These are phyloP conservation scores for Rhadina sibilatrix DNA, from an alignment of 2,113 vertebrate species.

Conservation along the genomic window DNA sequence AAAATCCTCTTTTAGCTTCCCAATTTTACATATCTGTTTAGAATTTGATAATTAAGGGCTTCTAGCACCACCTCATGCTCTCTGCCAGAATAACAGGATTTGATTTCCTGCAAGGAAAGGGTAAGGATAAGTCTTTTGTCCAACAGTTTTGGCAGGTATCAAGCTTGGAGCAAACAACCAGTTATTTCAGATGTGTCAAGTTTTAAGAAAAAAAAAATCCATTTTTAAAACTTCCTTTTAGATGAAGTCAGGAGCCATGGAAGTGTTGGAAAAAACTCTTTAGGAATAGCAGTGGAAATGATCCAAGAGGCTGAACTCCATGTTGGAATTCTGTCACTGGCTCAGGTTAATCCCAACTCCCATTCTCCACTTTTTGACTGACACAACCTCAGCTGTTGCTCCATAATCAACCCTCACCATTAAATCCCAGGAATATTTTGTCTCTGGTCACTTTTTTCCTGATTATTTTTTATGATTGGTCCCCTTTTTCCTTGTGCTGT, in stretches of 20 bases:
- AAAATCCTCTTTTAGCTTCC: background rate
- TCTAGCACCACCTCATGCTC: constrained; percentile 66
- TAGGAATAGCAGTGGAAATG: background rate
- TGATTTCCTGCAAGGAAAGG: background rate
- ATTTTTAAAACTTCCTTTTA: background rate
- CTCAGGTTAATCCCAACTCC: background rate
- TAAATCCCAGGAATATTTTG: background rate
- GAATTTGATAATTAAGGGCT: background rate
- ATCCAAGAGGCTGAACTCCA: background rate
- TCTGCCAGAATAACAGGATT: constrained; percentile 47
- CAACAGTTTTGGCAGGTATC: background rate
- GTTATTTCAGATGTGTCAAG: background rate
- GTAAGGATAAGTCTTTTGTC: background rate
- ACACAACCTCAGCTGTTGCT: background rate
- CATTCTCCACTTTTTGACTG: background rate
- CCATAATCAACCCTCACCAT: background rate
- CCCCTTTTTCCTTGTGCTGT: background rate
- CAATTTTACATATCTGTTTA: background rate
- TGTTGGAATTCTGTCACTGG: background rate
- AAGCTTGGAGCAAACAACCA: background rate
- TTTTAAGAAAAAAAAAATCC: background rate
- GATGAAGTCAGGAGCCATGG: background rate
- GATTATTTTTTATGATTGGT: background rate
- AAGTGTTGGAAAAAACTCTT: background rate
- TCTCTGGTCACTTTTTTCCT: background rate